A percentile compares a stretch with the other conserved stretches of the same genome.
These are phyloP conservation scores for Tenrec ecaudatus DNA, from an alignment of 2,113 vertebrate genomes.

Conservation along the genomic window DNA sequence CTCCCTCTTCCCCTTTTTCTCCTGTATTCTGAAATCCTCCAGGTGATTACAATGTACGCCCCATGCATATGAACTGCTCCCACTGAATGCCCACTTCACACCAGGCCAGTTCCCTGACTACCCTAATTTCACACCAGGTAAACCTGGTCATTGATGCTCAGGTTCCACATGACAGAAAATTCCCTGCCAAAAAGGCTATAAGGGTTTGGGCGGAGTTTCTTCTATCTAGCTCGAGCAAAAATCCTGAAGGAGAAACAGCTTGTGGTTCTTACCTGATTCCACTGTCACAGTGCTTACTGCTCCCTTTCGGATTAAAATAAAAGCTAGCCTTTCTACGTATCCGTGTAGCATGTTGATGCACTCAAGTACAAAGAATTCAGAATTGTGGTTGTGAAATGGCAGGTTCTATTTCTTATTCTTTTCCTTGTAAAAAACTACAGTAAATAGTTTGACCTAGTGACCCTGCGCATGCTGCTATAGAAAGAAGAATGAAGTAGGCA, in stretches of 20 bases:
- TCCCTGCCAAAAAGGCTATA: conserved; percentile 26
- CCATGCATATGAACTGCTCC: background rate
- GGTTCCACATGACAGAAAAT: conserved; percentile 22
- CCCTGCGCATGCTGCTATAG: background rate
- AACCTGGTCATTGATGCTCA: background rate
- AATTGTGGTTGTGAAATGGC: conserved; percentile 33
- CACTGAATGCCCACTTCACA: background rate
- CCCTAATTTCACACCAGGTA: background rate
- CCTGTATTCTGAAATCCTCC: background rate
- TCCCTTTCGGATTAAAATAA: background rate
- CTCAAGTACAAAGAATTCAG: background rate
- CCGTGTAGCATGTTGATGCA: background rate
- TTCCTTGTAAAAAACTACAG: background rate
- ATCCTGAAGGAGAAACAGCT: conserved; percentile 57
- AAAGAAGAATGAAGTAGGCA: background rate
- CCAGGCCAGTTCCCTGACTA: background rate
- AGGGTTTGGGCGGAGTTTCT: conserved; percentile 6
- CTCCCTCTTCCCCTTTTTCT: too few relatives aligned
- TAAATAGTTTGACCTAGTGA: background rate
- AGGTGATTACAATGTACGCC: background rate
- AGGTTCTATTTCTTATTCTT: conserved; percentile 1
- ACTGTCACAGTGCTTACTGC: conserved; percentile 21
- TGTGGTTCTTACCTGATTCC: conserved; percentile 20
- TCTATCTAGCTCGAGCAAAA: conserved; percentile 58
- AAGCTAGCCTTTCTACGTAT: background rate